Percentiles rank a stretch among this genome's conserved stretches.
Evolutionary conservation across 2,113 vertebrate species (phyloP).

Genomic region (Nettapus auritus): DNA sequence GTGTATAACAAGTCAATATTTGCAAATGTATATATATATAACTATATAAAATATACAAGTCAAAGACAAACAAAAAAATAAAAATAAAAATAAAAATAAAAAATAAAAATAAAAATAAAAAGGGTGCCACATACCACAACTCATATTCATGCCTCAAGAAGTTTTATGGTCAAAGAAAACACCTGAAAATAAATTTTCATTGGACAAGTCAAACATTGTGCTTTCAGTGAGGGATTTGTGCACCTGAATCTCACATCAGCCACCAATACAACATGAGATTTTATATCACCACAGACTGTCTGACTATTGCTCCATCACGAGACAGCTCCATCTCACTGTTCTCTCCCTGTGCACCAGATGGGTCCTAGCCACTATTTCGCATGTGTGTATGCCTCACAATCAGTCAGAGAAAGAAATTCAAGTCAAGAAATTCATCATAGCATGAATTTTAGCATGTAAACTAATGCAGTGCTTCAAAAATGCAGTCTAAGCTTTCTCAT

Average conservation of each 20-base stretch:
- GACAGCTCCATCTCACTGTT: background rate
- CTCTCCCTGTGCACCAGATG: background rate
- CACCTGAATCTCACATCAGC: background rate
- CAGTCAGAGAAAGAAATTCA: background rate
- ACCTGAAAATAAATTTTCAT: background rate
- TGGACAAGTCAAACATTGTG: background rate
- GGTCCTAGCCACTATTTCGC: background rate
- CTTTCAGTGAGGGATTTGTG: background rate
- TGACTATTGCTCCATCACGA: background rate
- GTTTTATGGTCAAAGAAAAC: background rate
- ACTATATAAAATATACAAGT: background rate
- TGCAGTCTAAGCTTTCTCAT: background rate
- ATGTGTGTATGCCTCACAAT: background rate
- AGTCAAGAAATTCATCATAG: background rate
- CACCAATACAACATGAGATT: background rate
- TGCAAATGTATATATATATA: background rate
- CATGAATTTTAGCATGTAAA: background rate
- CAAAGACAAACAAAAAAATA: background rate
- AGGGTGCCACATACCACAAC: background rate
- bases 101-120: no score
- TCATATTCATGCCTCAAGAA: background rate
- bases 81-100: no score
- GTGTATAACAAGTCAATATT: background rate
- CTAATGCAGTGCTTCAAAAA: constrained; percentile 2
- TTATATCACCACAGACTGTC: background rate